Conservation (phyloP, 2,113 vertebrate species). For the Eclectus roratus region DNA sequence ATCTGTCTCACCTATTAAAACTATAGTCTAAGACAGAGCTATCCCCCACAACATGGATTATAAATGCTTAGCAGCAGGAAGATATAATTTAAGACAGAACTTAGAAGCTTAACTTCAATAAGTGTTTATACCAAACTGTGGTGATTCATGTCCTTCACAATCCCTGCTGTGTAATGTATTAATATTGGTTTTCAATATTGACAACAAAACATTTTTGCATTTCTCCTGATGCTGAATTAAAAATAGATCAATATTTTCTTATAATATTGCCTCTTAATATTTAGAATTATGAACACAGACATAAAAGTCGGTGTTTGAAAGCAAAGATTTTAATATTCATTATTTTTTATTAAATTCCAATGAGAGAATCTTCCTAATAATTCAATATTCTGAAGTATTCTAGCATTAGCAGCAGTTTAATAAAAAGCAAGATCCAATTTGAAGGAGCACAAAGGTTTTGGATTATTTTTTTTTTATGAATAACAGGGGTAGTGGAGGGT, state of each 20-base stretch:
- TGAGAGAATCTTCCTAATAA: background rate
- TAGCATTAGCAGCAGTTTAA: background rate
- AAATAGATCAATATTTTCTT: background rate
- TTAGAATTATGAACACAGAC: background rate
- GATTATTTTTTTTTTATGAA: background rate
- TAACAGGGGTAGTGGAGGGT: background rate
- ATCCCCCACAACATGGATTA: background rate
- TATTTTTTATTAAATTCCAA: background rate
- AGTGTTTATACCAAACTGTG: background rate
- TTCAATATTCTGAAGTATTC: background rate
- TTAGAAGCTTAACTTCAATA: background rate
- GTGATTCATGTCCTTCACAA: background rate
- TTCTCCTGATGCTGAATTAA: background rate
- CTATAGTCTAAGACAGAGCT: background rate
- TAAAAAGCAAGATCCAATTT: constrained; percentile 8
- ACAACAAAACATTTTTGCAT: background rate
- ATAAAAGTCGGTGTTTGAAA: background rate
- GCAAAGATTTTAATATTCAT: background rate
- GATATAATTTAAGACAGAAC: background rate
- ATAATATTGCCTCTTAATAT: background rate
- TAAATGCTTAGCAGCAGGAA: background rate
- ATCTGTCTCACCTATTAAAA: background rate
- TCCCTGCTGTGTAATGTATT: background rate
- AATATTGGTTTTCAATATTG: background rate
- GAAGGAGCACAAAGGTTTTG: background rate